Base-by-base conservation (phyloP, 2,113 vertebrate species). In the Tragelaphus scriptus region DNA sequence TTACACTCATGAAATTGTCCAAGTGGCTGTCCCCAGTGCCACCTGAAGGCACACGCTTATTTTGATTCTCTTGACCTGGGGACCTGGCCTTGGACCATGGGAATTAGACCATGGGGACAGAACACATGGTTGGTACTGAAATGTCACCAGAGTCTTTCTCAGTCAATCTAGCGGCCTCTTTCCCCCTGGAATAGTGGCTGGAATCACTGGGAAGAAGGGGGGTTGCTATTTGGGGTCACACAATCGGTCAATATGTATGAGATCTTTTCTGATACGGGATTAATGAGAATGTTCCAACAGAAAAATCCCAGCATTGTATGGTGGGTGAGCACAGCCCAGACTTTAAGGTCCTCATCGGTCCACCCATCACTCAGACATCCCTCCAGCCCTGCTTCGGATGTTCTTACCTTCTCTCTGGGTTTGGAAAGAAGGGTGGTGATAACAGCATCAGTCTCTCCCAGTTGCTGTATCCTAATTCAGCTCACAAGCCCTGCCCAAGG, bases 351-450 rank as follows among this genome's bases (percentile, higher is more conserved):
- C 87, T 51, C 0, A 44, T 30, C 3, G 0, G 36, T 17, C 58
- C 10, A 0, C 19, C 26, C 44, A 7, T 71, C 68, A 3, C 0
- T 28, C 30, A 61, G 75, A 63, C 47, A 28, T 11, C 28, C 25
- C 75, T 85, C 30, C 11, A 15, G 26, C 32, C 11, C 6, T 0
- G 36, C 85, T 71, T 7, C 7, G 1, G 23, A 5, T 0, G 1
- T 17, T 25, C 79, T 32, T 44, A 0, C 53, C 25, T 10, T 13
- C 19, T 30, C 59, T 9, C 26, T 87, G 80, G 44, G 55, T 71
- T 58, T n/a, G 25, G 40, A 80, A 80, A 65, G 56, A 47, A 68
- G 7, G 8, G 44, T 13, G 9, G n/a, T 40, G 9, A 36, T 40
- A 32, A 11, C 44, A 53, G 32, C 2, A 1, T 13, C 55, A 2